Base-by-base conservation (phyloP, 2,888 invertebrate species). In the Leptothorax acervorum region DNA sequence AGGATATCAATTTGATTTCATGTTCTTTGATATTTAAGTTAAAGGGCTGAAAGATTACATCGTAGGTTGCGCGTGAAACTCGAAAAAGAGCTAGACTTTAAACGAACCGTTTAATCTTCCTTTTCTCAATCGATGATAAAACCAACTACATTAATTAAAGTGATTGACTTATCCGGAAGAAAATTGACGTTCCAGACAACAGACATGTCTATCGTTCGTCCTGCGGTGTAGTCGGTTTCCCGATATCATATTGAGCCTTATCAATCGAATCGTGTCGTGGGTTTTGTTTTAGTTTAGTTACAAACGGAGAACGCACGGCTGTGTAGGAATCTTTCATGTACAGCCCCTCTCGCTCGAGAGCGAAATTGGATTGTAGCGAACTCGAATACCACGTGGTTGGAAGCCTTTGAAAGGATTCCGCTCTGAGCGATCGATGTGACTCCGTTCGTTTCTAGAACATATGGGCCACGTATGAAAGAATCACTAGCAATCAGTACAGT, bases 331-430 rank as follows among this genome's bases (percentile, higher is more conserved):
- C 79, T 79, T 79, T 79, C 45, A 70, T 70, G 70, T 79, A 57
- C 68, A 48, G 2, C 35, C 23, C 68, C 68, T 70, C 12, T 35
- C 70, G 8, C 15, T 70, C 60, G 70, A 70, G 23, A 79, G 23
- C 70, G 60, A 79, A 79, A 79, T 79, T 79, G 79, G 79, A 79
- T 79, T 79, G 79, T 79, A 79, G 70, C 68, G 78, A 79, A 57
- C 45, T 57, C 70, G 70, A 60, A 79, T 70, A 60, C 45, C 57
- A 79, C 70, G 70, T 60, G 79, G 66, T 66, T 66, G 53, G 79
- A 45, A 68, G 12, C 70, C 39, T 79, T 70, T 70, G 60, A 79
- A 79, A 79, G 60, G 53, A 79, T 70, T 79, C 48, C 70, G 35
- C 23, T 70, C 23, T 48, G 23, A 39, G 60, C 70, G 60, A 57